A percentile compares a stretch with the other conserved stretches of the same genome.
Conservation (phyloP, 2,888 invertebrate genomes). For the Thereva nobilitata region DNA sequence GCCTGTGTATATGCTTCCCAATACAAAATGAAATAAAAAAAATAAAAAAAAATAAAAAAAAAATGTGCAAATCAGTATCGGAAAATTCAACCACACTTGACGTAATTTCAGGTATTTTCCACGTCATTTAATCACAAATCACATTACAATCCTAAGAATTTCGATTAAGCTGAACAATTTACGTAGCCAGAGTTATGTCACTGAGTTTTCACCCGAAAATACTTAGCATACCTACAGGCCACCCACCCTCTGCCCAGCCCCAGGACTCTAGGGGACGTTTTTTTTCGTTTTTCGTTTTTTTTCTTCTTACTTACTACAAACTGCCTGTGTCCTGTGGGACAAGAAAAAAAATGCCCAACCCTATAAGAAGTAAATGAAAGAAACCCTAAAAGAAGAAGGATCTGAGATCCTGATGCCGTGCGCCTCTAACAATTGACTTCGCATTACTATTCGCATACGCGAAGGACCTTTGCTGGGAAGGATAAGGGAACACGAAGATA, state of each 20-base stretch:
- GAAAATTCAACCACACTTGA: conserved; percentile 10
- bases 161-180: conserved; percentile 37
- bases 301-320: background rate
- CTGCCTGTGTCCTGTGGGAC: too few relatives aligned
- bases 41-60: too few relatives aligned
- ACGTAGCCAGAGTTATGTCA: conserved; percentile 1
- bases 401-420: background rate
- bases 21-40: too few relatives aligned
- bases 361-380: background rate
- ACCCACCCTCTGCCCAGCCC: background rate
- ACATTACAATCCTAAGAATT: conserved; percentile 36
- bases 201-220: conserved; percentile 2
- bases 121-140: conserved; percentile 37
- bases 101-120: conserved; percentile 32
- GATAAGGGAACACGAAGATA: background rate
- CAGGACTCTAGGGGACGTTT: too few relatives aligned
- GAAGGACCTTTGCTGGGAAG: background rate
- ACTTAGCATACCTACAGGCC: background rate
- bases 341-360: background rate
- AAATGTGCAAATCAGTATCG: too few relatives aligned
- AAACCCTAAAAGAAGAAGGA: conserved; percentile 3
- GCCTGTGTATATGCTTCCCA: too few relatives aligned
- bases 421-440: conserved; percentile 1
- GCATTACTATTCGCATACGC: background rate
- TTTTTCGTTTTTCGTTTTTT: background rate